Base-by-base conservation (phyloP, 2,797 vertebrate genomes). In the Eleutherodactylus coqui region DNA sequence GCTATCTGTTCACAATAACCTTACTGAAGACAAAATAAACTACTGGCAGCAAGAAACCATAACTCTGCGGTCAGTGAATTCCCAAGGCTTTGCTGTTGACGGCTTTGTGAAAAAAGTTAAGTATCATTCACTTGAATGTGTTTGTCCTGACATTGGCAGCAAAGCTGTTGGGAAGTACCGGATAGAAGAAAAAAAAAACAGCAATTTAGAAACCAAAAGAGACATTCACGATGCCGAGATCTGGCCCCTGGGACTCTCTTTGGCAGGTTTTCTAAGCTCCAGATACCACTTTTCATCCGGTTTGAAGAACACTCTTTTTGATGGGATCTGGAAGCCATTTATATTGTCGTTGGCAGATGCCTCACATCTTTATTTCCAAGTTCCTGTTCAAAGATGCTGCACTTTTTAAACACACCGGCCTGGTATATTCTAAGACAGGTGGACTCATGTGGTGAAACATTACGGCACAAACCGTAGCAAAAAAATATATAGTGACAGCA, bases 141-240 rank as follows among this genome's bases (percentile, higher is more conserved):
- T 70, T 70, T 38, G 36, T 41, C 67, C 36, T 70, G 67, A 70
- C 36, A 38, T 41, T 70, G 67, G 36, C 67, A 70, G 67, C 10
- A n/a, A 70, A 41, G 36, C 19, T 70, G 36, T 24, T 41, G 21
- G 67, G 21, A 70, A 70, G 67, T 13, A 41, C 67, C 67, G 36
- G 67, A 70, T 41, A 41, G 36, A 41, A 41, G 67, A 41, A 4
- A 1, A 16, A 11, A 69, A 69, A 36, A 69, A 24, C 32, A 3
- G 67, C 67, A 70, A 70, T 41, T 70, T 41, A 70, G 36, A 70
- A 70, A 70, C 67, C 67, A 70, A 70, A 41, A 70, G 67, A 41
- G 67, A 70, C 67, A 69, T 69, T 69, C 7, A 38, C 1, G 34
- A 21, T 19, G 64, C 11, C 3, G 36, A 70, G 67, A 70, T 24